A percentile compares a stretch with the other conserved stretches of the same genome.
Evolutionary conservation across 1,140 invertebrate species (phyloP).

Genomic region (Schlechtendalia chinensis): DNA sequence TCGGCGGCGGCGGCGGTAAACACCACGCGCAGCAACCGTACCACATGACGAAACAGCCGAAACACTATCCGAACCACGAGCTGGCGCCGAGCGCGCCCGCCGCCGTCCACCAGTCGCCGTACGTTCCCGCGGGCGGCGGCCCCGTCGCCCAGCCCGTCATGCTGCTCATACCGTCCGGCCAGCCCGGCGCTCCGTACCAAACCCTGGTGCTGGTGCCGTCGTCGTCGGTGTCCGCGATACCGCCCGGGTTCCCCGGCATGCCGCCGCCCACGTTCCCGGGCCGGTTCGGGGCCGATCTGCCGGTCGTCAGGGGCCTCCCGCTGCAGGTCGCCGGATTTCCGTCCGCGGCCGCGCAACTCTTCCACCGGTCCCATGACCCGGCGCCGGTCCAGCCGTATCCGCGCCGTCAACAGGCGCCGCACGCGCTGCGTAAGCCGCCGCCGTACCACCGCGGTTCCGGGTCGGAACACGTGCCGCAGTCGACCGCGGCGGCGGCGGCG

Average conservation of each 20-base stretch:
- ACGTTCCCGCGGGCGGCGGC: background rate
- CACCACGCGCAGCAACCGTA: background rate
- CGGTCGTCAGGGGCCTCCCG: background rate
- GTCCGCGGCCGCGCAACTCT: background rate
- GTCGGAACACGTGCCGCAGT: background rate
- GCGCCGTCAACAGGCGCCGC: background rate
- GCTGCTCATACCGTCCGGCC: constrained; percentile 31
- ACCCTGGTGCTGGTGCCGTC: constrained; percentile 23
- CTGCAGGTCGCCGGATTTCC: background rate
- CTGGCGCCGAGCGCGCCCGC: background rate
- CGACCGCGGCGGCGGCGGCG: background rate
- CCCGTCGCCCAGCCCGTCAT: constrained; percentile 26
- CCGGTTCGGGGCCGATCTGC: background rate
- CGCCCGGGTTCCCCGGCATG: background rate
- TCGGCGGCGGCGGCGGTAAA: background rate
- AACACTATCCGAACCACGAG: constrained; percentile 28
- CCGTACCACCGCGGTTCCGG: constrained; percentile 4
- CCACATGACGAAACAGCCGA: background rate
- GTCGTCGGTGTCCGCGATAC: background rate
- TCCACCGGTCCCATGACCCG: background rate
- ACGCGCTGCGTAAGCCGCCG: too few species aligned
- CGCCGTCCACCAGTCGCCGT: background rate
- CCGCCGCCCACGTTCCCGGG: background rate
- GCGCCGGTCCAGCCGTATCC: background rate
- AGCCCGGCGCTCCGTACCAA: constrained; percentile 27